A percentile compares a stretch with the other conserved stretches of the same genome.
phyloP scores from a whole-genome alignment of 2,797 vertebrate species.

The Pantherophis vulpinus region DNA sequence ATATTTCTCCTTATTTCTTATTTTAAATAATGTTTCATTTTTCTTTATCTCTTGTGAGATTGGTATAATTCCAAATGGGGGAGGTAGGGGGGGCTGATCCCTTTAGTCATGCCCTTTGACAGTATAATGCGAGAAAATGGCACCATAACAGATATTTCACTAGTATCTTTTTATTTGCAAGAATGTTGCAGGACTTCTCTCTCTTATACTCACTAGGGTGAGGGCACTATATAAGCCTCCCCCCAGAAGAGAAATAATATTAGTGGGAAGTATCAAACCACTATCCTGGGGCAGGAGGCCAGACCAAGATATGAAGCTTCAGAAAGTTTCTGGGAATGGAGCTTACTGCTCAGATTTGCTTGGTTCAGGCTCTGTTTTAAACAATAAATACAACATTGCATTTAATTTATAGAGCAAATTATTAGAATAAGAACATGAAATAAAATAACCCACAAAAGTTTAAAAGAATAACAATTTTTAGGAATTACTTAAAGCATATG shows the following conservation, averaged over 20 bases:
- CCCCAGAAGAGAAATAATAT: background rate
- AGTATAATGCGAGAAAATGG: background rate
- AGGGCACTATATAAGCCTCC: background rate
- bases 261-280: background rate
- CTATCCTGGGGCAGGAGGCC: background rate
- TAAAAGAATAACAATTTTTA: background rate
- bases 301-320: background rate
- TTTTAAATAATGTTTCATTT: background rate
- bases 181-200: background rate
- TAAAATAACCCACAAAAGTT: background rate
- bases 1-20: background rate
- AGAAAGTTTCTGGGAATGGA: background rate
- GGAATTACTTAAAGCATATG: background rate
- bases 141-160: background rate
- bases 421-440: background rate
- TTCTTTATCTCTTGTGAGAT: background rate
- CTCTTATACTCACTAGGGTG: background rate
- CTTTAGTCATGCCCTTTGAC: background rate
- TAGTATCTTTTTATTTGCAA: background rate
- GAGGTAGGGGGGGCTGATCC: background rate
- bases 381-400: background rate
- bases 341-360: background rate
- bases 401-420: background rate
- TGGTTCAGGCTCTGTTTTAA: background rate
- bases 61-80: background rate